A percentile compares a stretch with the other conserved stretches of the same genome.
Conservation (phyloP, 2,113 vertebrate species). For the Todiramphus saurophagus region DNA sequence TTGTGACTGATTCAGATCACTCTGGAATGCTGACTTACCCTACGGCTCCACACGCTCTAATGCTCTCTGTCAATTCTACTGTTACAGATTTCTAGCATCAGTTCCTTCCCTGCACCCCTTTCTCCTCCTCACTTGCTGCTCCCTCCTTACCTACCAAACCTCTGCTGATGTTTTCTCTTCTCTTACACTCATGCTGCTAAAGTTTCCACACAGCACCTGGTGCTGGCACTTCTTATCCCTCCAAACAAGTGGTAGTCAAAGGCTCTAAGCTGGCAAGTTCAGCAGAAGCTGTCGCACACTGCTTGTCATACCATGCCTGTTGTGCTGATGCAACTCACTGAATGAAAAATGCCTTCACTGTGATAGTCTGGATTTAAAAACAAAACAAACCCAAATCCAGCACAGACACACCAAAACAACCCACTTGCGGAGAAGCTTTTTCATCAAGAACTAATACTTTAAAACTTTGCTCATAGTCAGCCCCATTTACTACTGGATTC, state of each 20-base stretch:
- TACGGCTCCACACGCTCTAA: fast-evolving
- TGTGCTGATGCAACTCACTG: neutral
- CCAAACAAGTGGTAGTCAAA: neutral
- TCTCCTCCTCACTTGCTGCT: neutral
- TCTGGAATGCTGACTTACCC: neutral
- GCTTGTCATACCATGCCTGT: neutral
- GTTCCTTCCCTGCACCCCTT: neutral
- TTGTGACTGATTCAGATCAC: neutral
- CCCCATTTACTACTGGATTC: neutral
- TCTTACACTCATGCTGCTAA: neutral
- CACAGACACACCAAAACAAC: neutral
- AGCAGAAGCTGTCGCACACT: neutral
- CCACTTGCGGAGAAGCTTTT: neutral
- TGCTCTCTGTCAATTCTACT: neutral
- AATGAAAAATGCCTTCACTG: neutral
- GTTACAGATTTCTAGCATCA: neutral
- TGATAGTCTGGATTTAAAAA: neutral
- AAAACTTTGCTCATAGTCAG: neutral
- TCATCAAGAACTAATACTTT: neutral
- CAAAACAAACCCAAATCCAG: neutral
- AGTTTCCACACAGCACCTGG: neutral
- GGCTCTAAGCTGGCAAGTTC: neutral
- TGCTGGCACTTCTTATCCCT: neutral
- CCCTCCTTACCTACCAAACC: neutral
- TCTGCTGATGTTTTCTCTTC: neutral